Conservation (phyloP, 2,888 invertebrate genomes). For the Eurytoma adleriae region DNA sequence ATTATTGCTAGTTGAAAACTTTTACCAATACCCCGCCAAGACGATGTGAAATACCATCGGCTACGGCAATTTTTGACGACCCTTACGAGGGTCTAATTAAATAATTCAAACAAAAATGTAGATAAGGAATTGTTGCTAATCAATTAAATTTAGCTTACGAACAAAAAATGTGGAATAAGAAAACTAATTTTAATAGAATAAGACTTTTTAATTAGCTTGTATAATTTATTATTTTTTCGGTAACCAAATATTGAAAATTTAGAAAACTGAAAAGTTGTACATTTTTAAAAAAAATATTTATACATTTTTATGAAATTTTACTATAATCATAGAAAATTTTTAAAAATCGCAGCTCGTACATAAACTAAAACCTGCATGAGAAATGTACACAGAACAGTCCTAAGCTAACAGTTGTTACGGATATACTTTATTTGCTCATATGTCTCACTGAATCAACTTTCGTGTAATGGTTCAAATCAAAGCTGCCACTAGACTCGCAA, state of each 20-base stretch:
- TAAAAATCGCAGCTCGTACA: no score
- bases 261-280: no score
- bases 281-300: no score
- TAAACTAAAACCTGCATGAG: no score
- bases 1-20: conserved; percentile 96
- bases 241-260: no score
- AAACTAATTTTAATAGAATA: no score
- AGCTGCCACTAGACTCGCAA: background rate
- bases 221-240: no score
- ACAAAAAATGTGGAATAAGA: no score
- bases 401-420: conserved; percentile 13
- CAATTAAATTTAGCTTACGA: no score
- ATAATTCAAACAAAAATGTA: conserved; percentile 47
- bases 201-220: no score
- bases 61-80: conserved; percentile 88
- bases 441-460: conserved; percentile 2
- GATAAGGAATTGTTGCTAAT: background rate
- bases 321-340: no score
- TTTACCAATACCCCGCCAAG: conserved; percentile 93
- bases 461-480: background rate
- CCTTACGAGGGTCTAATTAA: conserved; percentile 59
- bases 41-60: conserved; percentile 88
- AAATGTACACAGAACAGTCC: background rate
- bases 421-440: conserved; percentile 35
- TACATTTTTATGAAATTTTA: no score